Percentiles rank a stretch among this genome's conserved stretches.
phyloP scores from a whole-genome alignment of 2,113 vertebrate species.

The Trichechus manatus region DNA sequence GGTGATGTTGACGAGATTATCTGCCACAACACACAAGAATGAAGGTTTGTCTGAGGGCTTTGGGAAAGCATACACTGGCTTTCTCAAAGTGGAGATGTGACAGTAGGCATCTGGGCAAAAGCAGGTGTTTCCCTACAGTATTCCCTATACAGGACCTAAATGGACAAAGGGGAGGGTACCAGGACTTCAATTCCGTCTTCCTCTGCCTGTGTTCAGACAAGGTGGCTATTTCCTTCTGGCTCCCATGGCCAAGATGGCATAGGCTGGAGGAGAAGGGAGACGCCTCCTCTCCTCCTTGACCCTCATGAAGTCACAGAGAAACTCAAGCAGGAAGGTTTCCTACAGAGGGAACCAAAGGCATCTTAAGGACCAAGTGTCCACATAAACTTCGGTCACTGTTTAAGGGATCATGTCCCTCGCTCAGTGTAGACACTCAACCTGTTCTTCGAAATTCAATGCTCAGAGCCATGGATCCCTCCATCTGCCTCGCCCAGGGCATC shows the following conservation, averaged over 20 bases:
- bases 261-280: not conserved
- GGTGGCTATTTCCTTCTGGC: not conserved
- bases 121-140: not conserved
- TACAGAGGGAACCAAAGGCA: not conserved
- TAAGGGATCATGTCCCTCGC: not conserved
- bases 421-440: not conserved
- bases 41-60: not conserved
- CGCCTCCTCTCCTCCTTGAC: not conserved
- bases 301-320: not conserved
- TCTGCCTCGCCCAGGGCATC: not conserved
- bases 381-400: not conserved
- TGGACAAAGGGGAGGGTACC: not conserved
- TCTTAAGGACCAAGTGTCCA: not conserved
- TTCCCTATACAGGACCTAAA: not conserved
- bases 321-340: not conserved
- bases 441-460: not conserved
- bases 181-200: not conserved
- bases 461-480: not conserved
- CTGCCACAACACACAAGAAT: not conserved
- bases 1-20: not conserved
- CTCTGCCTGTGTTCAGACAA: not conserved
- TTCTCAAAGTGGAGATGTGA: not conserved
- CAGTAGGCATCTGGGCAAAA: not conserved
- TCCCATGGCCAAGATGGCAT: not conserved
- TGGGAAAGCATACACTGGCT: not conserved